Conservation (phyloP, 2,888 invertebrate species). For the Microctonus hyperodae region DNA sequence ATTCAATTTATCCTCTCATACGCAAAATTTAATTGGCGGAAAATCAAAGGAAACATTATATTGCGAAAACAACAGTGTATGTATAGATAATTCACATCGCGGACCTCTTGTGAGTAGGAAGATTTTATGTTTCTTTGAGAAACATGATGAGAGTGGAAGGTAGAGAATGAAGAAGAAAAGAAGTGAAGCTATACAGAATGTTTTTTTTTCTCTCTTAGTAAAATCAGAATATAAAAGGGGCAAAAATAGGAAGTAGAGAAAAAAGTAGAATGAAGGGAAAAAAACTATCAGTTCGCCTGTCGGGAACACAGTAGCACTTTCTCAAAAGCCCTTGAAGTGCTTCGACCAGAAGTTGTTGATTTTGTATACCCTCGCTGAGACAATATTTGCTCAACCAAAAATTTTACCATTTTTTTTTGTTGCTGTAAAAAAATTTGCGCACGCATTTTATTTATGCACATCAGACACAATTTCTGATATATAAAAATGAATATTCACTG, state of each 20-base stretch:
- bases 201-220: not conserved
- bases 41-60: conserved; percentile 9
- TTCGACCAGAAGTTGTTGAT: conserved; percentile 32
- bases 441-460: conserved; percentile 13
- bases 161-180: not conserved
- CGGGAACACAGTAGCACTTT: conserved; percentile 11
- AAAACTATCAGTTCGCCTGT: conserved; percentile 17
- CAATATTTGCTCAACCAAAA: conserved; percentile 36
- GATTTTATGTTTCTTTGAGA: not conserved
- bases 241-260: not conserved
- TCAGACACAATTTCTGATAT: not conserved
- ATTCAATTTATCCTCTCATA: not conserved
- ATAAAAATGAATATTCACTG: not conserved
- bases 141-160: not conserved
- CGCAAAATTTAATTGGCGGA: conserved; percentile 5
- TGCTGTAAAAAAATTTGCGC: conserved; percentile 22
- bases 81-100: conserved; percentile 2
- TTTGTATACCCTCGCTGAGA: conserved; percentile 33
- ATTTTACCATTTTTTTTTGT: conserved; percentile 20
- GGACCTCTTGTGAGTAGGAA: not conserved
- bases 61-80: not conserved
- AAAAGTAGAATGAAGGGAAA: not conserved
- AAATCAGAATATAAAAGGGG: conserved; percentile 13
- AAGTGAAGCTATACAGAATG: not conserved
- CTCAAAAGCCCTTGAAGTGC: conserved; percentile 24